These are phyloP conservation scores for Oryctes rhinoceros DNA, from an alignment of 1,140 invertebrate species.

Conservation along the genomic window DNA sequence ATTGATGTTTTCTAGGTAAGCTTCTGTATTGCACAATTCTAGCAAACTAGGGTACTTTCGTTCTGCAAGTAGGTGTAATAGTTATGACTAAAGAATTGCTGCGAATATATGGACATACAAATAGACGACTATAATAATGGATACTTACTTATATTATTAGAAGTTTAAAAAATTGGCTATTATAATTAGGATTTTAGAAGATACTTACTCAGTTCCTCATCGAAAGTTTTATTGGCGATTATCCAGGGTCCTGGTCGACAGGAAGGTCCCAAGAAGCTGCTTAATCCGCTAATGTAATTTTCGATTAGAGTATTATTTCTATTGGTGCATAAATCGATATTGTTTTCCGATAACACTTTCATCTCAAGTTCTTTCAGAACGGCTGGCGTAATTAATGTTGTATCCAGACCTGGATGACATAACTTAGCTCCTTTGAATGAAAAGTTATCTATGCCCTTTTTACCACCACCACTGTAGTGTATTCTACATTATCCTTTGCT, in stretches of 20 bases:
- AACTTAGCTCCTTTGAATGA: conserved; percentile 63
- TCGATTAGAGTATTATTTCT: conserved; percentile 61
- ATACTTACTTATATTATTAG: no score
- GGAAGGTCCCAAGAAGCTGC: conserved; percentile 67
- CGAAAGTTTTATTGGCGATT: conserved; percentile 62
- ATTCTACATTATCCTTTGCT: conserved; percentile 33
- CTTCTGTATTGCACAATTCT: conserved; percentile 58
- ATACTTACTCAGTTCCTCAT: conserved; percentile 69
- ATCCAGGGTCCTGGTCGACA: conserved; percentile 75
- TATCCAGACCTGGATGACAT: conserved; percentile 72
- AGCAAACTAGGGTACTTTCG: conserved; percentile 64
- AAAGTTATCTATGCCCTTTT: conserved; percentile 59
- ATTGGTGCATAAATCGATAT: conserved; percentile 44
- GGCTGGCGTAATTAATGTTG: conserved; percentile 65
- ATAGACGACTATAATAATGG: no score
- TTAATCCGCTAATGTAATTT: conserved; percentile 65
- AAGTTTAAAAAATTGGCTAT: no score
- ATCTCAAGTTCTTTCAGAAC: conserved; percentile 70
- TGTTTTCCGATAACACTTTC: conserved; percentile 54
- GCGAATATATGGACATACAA: no score
- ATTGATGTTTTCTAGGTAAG: conserved; percentile 37
- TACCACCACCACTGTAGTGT: conserved; percentile 67
- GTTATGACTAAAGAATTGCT: no score
- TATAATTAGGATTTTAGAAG: no score
- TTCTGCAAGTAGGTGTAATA: conserved; percentile 52